Percentiles rank a stretch among this genome's conserved stretches.
phyloP scores from a whole-genome alignment of 37 sponge, comb jelly and placozoan species.

The Ianthella basta region DNA sequence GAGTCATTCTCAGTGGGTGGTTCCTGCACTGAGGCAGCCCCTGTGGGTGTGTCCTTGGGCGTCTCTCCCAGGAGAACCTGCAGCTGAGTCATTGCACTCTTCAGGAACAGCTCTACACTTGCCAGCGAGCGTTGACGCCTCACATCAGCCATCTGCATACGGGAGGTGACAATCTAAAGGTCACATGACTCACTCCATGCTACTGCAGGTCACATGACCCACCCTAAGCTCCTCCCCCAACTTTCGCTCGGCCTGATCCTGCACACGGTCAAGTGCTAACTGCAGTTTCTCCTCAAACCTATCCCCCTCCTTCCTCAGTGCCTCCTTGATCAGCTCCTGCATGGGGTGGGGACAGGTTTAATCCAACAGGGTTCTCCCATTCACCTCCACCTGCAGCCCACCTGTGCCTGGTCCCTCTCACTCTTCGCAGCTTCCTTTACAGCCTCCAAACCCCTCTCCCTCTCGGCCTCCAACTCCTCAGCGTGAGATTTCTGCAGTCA shows the following conservation, averaged over 20 bases:
- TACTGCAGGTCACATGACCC: slow-evolving; percentile 30
- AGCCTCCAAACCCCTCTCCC: slow-evolving; percentile 10
- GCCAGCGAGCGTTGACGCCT: slow-evolving; percentile 54
- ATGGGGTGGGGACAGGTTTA: background rate
- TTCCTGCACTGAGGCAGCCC: background rate
- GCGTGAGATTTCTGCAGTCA: slow-evolving; percentile 39
- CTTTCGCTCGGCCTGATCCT: slow-evolving; percentile 55
- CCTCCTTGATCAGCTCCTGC: slow-evolving; percentile 20
- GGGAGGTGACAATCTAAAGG: background rate
- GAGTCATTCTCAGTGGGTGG: too few relatives aligned
- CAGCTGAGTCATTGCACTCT: slow-evolving; percentile 71
- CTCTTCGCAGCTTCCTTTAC: slow-evolving; percentile 7
- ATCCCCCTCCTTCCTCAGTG: slow-evolving; percentile 53
- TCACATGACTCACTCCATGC: slow-evolving; percentile 21
- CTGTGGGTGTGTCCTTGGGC: background rate
- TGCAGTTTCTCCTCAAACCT: slow-evolving; percentile 45
- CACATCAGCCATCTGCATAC: slow-evolving; percentile 40
- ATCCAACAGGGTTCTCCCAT: too few relatives aligned
- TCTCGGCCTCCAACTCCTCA: slow-evolving; percentile 56
- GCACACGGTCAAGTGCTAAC: slow-evolving; percentile 55
- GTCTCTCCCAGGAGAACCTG: slow-evolving; percentile 40
- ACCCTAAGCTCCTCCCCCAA: slow-evolving; percentile 75
- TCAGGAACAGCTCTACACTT: slow-evolving; percentile 76
- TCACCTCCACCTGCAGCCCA: background rate
- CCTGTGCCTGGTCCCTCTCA: slow-evolving; percentile 16